Evolutionary conservation across 1,140 invertebrate species (phyloP).

Genomic region (Calephelis virginiensis): DNA sequence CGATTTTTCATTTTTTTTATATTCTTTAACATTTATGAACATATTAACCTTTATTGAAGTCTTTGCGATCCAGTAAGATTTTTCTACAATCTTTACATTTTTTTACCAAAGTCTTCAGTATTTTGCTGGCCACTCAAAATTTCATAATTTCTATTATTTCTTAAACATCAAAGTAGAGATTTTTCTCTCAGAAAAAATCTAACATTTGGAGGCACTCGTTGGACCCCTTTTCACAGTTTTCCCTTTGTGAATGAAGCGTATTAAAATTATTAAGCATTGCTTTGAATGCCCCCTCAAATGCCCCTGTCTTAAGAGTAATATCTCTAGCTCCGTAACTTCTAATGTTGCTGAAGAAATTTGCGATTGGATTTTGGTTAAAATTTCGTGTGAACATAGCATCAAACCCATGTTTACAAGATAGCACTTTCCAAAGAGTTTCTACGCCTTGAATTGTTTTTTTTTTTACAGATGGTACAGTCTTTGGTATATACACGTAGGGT

Average conservation of each 20-base stretch:
- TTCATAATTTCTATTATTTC: background rate
- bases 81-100: constrained; percentile 24
- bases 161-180: constrained; percentile 12
- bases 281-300: constrained; percentile 38
- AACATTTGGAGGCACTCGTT: constrained; percentile 46
- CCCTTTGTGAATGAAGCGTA: constrained; percentile 22
- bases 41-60: constrained; percentile 21
- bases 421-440: constrained; percentile 25
- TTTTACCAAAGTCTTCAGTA: constrained; percentile 27
- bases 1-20: constrained; percentile 31
- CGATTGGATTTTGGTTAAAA: constrained; percentile 37
- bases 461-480: constrained; percentile 26
- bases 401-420: constrained; percentile 28
- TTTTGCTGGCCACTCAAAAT: background rate
- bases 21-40: constrained; percentile 31
- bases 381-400: constrained; percentile 31
- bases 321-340: constrained; percentile 33
- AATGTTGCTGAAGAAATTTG: constrained; percentile 39
- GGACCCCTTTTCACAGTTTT: constrained; percentile 30
- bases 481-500: too few relatives aligned
- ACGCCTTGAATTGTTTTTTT: constrained; percentile 38
- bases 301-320: constrained; percentile 23
- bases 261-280: constrained; percentile 32
- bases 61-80: constrained; percentile 12
- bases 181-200: constrained; percentile 23